Percentiles rank a stretch among this genome's conserved stretches.
phyloP scores from a whole-genome alignment of 1,140 invertebrate genomes.

The Drosophila burlai region DNA sequence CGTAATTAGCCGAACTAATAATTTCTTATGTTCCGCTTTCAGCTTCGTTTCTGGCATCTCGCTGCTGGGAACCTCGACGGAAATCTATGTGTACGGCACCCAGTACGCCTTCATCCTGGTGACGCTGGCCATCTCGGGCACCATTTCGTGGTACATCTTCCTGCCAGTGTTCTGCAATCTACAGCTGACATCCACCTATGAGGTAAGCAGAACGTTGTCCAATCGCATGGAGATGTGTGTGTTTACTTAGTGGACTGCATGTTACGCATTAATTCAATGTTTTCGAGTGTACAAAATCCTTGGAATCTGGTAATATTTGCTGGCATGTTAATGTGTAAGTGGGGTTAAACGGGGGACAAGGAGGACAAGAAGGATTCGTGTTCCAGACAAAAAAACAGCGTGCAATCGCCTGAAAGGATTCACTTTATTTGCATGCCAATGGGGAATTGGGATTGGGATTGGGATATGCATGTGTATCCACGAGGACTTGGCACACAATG shows the following conservation, averaged over 20 bases:
- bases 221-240: constrained; percentile 13
- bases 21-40: constrained; percentile 9
- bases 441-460: neutral
- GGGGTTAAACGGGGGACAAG: neutral
- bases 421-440: constrained; percentile 44
- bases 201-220: constrained; percentile 87
- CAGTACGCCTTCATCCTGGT: constrained; percentile 90
- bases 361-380: neutral
- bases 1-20: constrained; percentile 40
- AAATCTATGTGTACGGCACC: constrained; percentile 93
- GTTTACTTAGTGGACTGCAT: constrained; percentile 46
- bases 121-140: constrained; percentile 88
- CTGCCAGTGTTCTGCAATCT: constrained; percentile 94
- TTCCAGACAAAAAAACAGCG: neutral
- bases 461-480: constrained; percentile 7
- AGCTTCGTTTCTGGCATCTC: constrained; percentile 96
- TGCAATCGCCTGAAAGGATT: constrained; percentile 38
- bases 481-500: constrained; percentile 46
- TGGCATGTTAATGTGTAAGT: constrained; percentile 59
- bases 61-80: constrained; percentile 92
- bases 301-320: constrained; percentile 23
- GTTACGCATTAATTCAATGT: constrained; percentile 49
- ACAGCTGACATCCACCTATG: constrained; percentile 93
- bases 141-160: constrained; percentile 90
- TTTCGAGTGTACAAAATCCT: constrained; percentile 21